Conservation (phyloP, 2,113 vertebrate species). For the Tragelaphus buxtoni region DNA sequence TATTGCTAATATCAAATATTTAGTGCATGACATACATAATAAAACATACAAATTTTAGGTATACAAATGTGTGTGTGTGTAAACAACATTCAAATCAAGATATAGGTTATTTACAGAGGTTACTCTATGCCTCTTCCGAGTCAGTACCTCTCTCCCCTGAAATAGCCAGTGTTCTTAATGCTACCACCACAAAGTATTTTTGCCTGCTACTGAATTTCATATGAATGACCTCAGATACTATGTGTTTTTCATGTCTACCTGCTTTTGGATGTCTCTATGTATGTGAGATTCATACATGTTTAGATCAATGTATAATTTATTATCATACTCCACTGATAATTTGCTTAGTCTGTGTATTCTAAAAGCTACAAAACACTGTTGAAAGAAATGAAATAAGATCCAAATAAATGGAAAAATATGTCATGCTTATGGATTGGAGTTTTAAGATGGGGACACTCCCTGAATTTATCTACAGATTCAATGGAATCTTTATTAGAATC, state of each 20-base stretch:
- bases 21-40: background rate
- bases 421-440: background rate
- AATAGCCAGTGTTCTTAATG: background rate
- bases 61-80: background rate
- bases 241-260: background rate
- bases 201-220: background rate
- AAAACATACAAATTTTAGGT: background rate
- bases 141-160: background rate
- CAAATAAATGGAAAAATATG: background rate
- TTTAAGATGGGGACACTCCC: background rate
- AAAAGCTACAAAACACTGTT: background rate
- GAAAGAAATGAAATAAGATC: background rate
- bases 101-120: background rate
- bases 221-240: background rate
- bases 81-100: background rate
- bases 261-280: background rate
- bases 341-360: background rate
- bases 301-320: background rate
- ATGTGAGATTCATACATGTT: background rate
- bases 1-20: background rate
- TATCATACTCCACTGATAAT: background rate
- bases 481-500: background rate
- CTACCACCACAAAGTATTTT: background rate
- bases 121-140: background rate
- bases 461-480: background rate